Base-by-base conservation (phyloP, 2,113 vertebrate genomes). In the Lonchura striata region DNA sequence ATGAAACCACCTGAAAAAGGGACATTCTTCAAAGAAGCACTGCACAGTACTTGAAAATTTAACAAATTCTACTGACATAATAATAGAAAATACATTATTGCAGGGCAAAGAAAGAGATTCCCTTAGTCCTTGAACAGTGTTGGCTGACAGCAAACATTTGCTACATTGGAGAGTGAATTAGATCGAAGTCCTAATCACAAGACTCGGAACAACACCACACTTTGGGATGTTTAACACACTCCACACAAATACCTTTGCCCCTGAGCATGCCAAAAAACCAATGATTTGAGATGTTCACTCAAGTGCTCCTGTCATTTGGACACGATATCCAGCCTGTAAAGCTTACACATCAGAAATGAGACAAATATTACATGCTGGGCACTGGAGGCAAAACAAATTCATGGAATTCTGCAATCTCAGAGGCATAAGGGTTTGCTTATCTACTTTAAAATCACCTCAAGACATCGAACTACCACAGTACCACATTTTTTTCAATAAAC, bases 1-100 rank as follows among this genome's bases (percentile, higher is more conserved):
- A 72, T 92, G 84, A 95, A 95, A 95, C 42, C 82, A 95, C 79
- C 81, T 77, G 74, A 61, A 94, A 89, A 74, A 72, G 53, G 89
- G 61, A 94, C 82, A 88, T 88, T 95, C 79, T 93, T 93, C 50
- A 93, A 88, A 82, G 50, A 15, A 91, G 63, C 82, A 84, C 90
- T 82, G 82, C 79, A 86, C 81, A 44, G 66, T 89, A 96, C 74
- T 82, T 69, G 41, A 71, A 88, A 93, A 94, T 92, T 72, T 11
- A 84, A 95, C 53, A 74, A 64, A 68, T 82, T 84, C 68, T 94
- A 92, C 47, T 39, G 86, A 93, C 49, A n/a, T 63, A 75, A 31
- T 70, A 35, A 92, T 64, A 93, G 77, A 95, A 96, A 96, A 93
- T 65, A 92, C 69, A 49, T 96, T 95, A 94, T 96, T 96, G 94